Conservation (phyloP, 2,113 vertebrate genomes). For the Cyanoliseus patagonus region DNA sequence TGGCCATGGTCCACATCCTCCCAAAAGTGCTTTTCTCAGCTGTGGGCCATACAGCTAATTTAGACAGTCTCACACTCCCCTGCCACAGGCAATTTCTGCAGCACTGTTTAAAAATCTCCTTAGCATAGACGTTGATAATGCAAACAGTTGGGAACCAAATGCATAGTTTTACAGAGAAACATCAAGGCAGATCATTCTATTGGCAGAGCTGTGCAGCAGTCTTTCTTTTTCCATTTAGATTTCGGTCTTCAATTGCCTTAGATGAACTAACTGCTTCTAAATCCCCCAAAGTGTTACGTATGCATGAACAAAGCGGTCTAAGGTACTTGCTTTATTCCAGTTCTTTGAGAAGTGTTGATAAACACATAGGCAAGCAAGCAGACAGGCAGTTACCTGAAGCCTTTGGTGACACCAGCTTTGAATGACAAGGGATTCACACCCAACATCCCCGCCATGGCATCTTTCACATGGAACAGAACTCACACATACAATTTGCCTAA, state of each 20-base stretch:
- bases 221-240: neutral
- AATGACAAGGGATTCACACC: neutral
- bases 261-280: neutral
- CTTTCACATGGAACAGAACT: neutral
- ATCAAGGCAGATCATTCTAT: neutral
- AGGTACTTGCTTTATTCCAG: neutral
- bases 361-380: neutral
- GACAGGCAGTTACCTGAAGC: neutral
- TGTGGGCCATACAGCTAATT: neutral
- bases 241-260: neutral
- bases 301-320: neutral
- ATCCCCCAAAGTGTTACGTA: neutral
- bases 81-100: neutral
- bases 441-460: fast-evolving
- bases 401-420: neutral
- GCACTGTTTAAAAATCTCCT: neutral
- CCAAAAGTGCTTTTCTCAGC: neutral
- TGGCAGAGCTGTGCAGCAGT: neutral
- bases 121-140: neutral
- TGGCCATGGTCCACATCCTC: neutral
- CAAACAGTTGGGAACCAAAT: neutral
- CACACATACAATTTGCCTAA: neutral
- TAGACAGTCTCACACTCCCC: neutral
- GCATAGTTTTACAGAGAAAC: neutral
- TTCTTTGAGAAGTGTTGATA: neutral